Evolutionary conservation across 2,797 vertebrate species (phyloP).

Genomic region (Pseudochirops corinnae): DNA sequence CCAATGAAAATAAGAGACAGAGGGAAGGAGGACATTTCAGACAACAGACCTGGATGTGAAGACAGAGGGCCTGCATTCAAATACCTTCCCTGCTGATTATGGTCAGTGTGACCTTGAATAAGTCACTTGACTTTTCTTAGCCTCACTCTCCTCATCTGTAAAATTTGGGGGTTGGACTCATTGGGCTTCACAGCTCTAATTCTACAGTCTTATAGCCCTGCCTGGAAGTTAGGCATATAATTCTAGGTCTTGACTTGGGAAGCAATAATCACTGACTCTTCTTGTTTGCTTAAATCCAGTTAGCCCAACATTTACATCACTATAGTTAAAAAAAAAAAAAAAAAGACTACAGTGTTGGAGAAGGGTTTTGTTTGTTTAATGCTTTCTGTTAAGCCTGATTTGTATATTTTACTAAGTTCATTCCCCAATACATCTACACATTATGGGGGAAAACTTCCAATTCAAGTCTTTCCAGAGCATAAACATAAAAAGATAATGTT

Average conservation of each 20-base stretch:
- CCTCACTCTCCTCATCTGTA: background rate
- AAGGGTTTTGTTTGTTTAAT: slow-evolving; percentile 49
- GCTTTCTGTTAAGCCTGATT: slow-evolving; percentile 25
- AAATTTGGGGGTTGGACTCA: background rate
- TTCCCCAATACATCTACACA: slow-evolving; percentile 50
- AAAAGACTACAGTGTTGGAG: slow-evolving; percentile 19
- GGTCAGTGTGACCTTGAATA: background rate
- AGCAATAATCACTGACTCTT: background rate
- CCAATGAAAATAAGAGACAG: background rate
- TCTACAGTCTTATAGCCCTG: background rate
- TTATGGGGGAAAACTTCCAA: slow-evolving; percentile 51
- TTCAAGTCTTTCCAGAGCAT: slow-evolving; percentile 62
- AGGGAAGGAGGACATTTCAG: background rate
- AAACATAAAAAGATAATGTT: slow-evolving; percentile 72
- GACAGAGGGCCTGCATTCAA: background rate
- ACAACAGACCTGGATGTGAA: background rate
- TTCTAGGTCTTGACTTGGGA: slow-evolving; percentile 46
- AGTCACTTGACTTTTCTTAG: background rate
- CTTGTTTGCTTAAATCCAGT: slow-evolving; percentile 55
- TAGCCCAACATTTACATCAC: slow-evolving; percentile 37
- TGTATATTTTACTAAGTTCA: slow-evolving; percentile 63
- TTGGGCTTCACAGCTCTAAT: background rate
- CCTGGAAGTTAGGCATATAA: background rate
- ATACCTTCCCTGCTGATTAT: background rate
- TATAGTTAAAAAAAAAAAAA: background rate